phyloP scores from a whole-genome alignment of 2,888 invertebrate species.

The Ashinkailepas kermadecensis region DNA sequence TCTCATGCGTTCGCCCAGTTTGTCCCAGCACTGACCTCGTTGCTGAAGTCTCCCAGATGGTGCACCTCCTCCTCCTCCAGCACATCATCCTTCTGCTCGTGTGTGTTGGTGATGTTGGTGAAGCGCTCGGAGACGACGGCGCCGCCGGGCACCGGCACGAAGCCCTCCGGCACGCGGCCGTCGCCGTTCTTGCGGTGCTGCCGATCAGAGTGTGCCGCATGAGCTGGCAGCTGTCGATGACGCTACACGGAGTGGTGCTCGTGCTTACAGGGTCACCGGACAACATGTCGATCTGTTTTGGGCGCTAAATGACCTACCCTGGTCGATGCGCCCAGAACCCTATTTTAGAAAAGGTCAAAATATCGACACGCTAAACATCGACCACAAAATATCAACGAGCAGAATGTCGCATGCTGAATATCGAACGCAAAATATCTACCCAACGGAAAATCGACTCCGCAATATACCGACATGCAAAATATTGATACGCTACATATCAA shows the following conservation, averaged over 20 bases:
- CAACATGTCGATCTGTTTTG: no score
- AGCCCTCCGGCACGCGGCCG: neutral
- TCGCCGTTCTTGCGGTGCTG: constrained; percentile 2
- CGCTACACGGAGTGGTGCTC: no score
- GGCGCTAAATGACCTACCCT: neutral
- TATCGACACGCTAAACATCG: no score
- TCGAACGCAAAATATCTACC: no score
- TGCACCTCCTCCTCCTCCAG: constrained; percentile 75
- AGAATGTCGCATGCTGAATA: no score
- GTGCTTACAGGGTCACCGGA: no score
- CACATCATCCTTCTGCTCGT: constrained; percentile 68
- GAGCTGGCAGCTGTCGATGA: no score
- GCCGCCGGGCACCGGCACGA: neutral
- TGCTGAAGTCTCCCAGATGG: constrained; percentile 74
- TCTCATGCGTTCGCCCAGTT: no score
- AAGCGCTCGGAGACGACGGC: constrained; percentile 10
- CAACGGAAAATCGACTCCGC: no score
- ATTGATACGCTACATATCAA: no score
- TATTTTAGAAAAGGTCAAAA: neutral
- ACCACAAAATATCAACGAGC: no score
- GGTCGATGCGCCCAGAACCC: neutral
- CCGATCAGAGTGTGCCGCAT: neutral
- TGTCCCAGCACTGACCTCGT: constrained; percentile 56
- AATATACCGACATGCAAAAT: no score
- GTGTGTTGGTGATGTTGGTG: constrained; percentile 21